Percentiles rank a stretch among this genome's conserved stretches.
phyloP scores from a whole-genome alignment of 2,888 invertebrate species.

The Pseudanteris insignis region DNA sequence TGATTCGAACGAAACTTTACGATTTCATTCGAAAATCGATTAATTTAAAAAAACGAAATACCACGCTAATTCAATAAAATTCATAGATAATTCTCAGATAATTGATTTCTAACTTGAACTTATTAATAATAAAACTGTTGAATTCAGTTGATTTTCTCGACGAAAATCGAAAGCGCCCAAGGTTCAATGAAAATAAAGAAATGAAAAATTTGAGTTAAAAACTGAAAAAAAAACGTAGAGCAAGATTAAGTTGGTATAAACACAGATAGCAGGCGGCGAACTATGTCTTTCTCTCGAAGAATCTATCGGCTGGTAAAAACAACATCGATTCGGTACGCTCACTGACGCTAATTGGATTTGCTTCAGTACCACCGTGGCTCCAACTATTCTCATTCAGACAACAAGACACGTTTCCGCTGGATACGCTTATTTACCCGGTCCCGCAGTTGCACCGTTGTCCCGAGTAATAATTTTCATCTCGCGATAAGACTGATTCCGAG shows the following conservation, averaged over 20 bases:
- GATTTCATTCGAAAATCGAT: too few relatives aligned
- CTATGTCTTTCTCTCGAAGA: constrained; percentile 24
- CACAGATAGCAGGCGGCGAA: constrained; percentile 12
- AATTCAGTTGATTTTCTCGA: too few relatives aligned
- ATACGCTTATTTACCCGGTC: constrained; percentile 31
- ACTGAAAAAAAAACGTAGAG: neutral
- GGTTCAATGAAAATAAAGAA: too few relatives aligned
- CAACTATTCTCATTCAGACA: constrained; percentile 41
- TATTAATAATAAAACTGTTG: too few relatives aligned
- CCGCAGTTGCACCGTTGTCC: constrained; percentile 28
- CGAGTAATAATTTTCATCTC: constrained; percentile 35
- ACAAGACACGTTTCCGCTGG: constrained; percentile 37
- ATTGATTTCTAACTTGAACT: too few relatives aligned
- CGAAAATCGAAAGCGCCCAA: too few relatives aligned
- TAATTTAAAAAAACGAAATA: too few relatives aligned
- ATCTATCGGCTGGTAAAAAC: constrained; percentile 32
- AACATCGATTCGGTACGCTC: constrained; percentile 38
- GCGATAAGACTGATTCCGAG: constrained; percentile 21
- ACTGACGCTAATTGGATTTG: constrained; percentile 52
- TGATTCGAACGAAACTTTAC: too few relatives aligned
- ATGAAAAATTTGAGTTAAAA: too few relatives aligned
- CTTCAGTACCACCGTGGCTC: constrained; percentile 48
- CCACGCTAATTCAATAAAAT: too few relatives aligned
- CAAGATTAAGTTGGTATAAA: constrained; percentile 6
- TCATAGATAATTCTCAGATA: too few relatives aligned